phyloP scores from a whole-genome alignment of 2,113 vertebrate species.

The Colius striatus region DNA sequence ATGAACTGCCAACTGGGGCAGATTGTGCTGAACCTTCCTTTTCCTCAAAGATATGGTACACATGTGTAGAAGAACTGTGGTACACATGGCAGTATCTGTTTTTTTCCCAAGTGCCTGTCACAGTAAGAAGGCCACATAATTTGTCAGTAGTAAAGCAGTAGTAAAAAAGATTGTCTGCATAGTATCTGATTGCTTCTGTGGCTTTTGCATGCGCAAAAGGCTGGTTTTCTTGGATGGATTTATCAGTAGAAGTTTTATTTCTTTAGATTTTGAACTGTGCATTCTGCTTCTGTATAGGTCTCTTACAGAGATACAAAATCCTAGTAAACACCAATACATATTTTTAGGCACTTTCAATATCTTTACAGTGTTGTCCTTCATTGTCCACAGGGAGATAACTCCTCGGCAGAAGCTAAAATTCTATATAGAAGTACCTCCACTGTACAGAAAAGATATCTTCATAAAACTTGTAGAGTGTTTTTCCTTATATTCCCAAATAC shows the following conservation, averaged over 20 bases:
- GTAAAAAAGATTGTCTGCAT: not conserved
- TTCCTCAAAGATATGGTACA: not conserved
- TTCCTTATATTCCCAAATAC: not conserved
- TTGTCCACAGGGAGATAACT: not conserved
- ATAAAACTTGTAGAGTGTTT: not conserved
- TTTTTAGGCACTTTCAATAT: not conserved
- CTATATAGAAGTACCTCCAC: not conserved
- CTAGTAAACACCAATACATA: not conserved
- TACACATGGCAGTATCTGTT: not conserved
- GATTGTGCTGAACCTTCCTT: not conserved
- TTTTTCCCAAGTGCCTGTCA: not conserved
- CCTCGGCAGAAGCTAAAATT: not conserved
- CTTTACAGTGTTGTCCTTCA: not conserved
- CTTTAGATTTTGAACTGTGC: not conserved
- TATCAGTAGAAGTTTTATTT: not conserved
- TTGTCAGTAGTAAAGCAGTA: not conserved
- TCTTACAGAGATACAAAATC: not conserved
- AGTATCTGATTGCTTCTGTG: not conserved
- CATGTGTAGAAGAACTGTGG: accelerated
- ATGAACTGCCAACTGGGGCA: not conserved
- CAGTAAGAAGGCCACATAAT: not conserved
- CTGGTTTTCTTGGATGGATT: not conserved
- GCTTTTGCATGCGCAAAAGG: not conserved
- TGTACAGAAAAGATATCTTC: not conserved
- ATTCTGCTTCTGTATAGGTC: not conserved